Percentiles rank a stretch among this genome's conserved stretches.
Conservation (phyloP, 2,113 vertebrate species). For the Donacobius atricapilla region DNA sequence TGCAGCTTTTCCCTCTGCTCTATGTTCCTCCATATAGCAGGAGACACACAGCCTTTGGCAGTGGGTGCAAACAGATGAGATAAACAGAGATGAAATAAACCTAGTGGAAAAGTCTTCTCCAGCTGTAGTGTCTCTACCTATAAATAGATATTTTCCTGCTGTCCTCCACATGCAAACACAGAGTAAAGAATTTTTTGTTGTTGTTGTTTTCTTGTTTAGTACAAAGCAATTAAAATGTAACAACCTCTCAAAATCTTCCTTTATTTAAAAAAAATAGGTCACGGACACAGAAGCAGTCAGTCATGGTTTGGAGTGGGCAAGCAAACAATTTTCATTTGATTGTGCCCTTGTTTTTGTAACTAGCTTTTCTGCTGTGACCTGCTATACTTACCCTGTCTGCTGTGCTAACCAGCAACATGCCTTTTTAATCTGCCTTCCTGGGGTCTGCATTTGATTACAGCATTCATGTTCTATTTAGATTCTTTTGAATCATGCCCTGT, state of each 20-base stretch:
- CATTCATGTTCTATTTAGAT: constrained; percentile 85
- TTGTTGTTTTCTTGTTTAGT: neutral
- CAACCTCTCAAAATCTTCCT: constrained; percentile 20
- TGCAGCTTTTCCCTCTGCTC: neutral
- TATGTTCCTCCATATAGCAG: neutral
- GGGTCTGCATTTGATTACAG: constrained; percentile 84
- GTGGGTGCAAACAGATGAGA: neutral
- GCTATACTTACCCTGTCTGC: constrained; percentile 74
- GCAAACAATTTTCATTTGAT: constrained; percentile 70
- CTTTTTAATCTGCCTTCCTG: constrained; percentile 83
- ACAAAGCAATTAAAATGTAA: constrained; percentile 56
- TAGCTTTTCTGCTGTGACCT: constrained; percentile 75
- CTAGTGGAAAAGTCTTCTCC: constrained; percentile 13
- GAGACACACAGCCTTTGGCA: neutral
- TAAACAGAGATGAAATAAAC: constrained; percentile 9
- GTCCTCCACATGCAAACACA: constrained; percentile 18
- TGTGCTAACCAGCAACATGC: constrained; percentile 76
- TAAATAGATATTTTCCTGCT: constrained; percentile 4
- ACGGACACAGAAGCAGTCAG: constrained; percentile 34
- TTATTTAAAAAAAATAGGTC: constrained; percentile 50
- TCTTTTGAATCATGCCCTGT: constrained; percentile 82
- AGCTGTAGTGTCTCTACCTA: neutral
- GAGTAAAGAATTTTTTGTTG: neutral
- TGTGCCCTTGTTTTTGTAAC: constrained; percentile 70
- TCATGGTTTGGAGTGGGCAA: constrained; percentile 53